Conservation (phyloP, 64 coral and sea anemone genomes). For the Montipora sp. region DNA sequence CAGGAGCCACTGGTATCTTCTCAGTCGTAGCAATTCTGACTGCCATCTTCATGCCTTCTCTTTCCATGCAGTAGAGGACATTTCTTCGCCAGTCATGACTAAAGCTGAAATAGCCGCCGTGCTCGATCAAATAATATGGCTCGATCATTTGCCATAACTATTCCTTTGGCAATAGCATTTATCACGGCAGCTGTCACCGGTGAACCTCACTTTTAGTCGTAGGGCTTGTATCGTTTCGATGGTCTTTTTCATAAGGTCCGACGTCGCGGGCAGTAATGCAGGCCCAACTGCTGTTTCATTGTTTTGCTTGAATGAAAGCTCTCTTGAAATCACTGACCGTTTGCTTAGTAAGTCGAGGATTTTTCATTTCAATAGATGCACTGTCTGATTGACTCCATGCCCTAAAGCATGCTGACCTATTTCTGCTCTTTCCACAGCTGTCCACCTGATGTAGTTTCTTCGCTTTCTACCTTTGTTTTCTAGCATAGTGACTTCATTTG, state of each 20-base stretch:
- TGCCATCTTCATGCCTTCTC: constrained; percentile 63
- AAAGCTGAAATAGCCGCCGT: constrained; percentile 26
- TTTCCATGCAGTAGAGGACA: constrained; percentile 58
- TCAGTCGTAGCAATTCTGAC: constrained; percentile 46
- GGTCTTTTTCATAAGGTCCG: background rate
- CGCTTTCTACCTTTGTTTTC: too few relatives aligned
- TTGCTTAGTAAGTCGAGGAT: constrained; percentile 40
- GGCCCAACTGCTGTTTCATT: background rate
- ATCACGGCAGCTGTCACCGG: constrained; percentile 49
- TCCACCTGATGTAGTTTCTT: constrained; percentile 48
- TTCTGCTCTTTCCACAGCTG: constrained; percentile 67
- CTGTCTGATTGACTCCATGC: constrained; percentile 45
- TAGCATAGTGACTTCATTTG: constrained; percentile 47
- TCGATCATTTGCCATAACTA: background rate
- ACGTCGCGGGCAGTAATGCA: constrained; percentile 35
- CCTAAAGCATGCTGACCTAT: constrained; percentile 54
- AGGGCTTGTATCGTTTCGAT: too few relatives aligned
- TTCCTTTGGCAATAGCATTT: constrained; percentile 52
- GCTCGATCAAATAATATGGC: constrained; percentile 6
- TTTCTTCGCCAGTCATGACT: constrained; percentile 45
- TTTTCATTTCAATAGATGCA: constrained; percentile 35
- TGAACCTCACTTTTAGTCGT: background rate
- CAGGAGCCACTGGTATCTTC: constrained; percentile 47
- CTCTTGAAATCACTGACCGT: constrained; percentile 47
- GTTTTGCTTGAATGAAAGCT: constrained; percentile 51